Percentiles rank a stretch among this genome's conserved stretches.
These are phyloP conservation scores for Copidosoma aretas DNA, from an alignment of 2,888 invertebrate genomes.

Conservation along the genomic window DNA sequence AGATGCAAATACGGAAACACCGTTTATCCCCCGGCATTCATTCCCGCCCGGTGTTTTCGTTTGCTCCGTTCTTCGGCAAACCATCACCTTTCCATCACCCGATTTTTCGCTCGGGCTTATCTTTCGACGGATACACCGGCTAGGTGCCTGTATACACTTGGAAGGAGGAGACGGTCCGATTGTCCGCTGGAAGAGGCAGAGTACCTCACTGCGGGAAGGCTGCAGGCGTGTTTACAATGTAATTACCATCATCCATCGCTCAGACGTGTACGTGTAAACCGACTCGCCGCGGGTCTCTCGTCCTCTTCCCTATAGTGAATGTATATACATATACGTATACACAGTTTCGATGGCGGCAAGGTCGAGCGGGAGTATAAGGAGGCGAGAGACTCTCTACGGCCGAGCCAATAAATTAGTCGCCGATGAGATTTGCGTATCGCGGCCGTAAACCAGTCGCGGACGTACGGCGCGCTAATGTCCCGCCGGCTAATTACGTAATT, in stretches of 20 bases:
- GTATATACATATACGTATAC: conserved; percentile 5
- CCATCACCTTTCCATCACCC: too few relatives aligned
- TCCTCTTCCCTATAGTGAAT: conserved; percentile 8
- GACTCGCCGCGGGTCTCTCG: conserved; percentile 7
- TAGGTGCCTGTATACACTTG: too few relatives aligned
- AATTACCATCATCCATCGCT: conserved; percentile 30
- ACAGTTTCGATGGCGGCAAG: conserved; percentile 10
- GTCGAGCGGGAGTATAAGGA: conserved; percentile 20
- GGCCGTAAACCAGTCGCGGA: conserved; percentile 56
- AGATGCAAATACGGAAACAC: too few relatives aligned
- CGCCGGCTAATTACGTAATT: conserved; percentile 61
- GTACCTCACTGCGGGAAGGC: too few relatives aligned
- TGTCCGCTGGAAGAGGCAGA: too few relatives aligned
- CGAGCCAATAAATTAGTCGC: conserved; percentile 59
- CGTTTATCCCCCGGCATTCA: too few relatives aligned
- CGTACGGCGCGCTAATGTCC: conserved; percentile 54
- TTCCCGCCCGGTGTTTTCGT: too few relatives aligned
- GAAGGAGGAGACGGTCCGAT: too few relatives aligned
- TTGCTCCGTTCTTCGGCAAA: too few relatives aligned
- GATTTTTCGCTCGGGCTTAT: too few relatives aligned
- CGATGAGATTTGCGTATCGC: conserved; percentile 59
- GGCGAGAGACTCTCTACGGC: too few relatives aligned
- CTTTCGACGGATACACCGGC: too few relatives aligned
- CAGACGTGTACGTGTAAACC: background rate
- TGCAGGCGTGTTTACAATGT: conserved; percentile 42